Evolutionary conservation across 2,113 vertebrate genomes (phyloP).

Genomic region (Talpa occidentalis): DNA sequence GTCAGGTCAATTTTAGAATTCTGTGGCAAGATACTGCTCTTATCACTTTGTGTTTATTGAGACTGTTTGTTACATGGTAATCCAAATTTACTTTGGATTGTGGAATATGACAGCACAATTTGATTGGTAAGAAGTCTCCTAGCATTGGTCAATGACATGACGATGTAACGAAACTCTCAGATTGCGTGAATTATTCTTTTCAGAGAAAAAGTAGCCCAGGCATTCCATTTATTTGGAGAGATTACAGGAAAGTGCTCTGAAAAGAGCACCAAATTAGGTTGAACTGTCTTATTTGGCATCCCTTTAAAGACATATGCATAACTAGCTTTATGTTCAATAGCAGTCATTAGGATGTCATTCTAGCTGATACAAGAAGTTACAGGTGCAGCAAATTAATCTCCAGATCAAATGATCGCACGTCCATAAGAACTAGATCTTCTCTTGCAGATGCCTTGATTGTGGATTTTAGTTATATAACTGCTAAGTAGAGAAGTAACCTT

Average conservation of each 20-base stretch:
- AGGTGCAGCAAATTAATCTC: slow-evolving; percentile 39
- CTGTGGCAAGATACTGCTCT: slow-evolving; percentile 59
- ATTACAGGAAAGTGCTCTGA: slow-evolving; percentile 36
- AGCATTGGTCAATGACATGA: slow-evolving; percentile 40
- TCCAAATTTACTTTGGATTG: slow-evolving; percentile 36
- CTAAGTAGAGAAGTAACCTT: background rate
- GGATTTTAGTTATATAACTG: background rate
- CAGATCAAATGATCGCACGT: slow-evolving; percentile 33
- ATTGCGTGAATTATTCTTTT: slow-evolving; percentile 46
- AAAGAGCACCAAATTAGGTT: slow-evolving; percentile 42
- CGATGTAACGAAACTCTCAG: slow-evolving; percentile 7
- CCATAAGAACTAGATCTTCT: slow-evolving; percentile 27
- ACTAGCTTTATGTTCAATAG: slow-evolving; percentile 28
- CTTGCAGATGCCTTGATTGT: slow-evolving; percentile 17
- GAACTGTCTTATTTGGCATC: slow-evolving; percentile 49
- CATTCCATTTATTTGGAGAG: slow-evolving; percentile 31
- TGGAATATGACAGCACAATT: background rate
- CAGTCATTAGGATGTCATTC: slow-evolving; percentile 67
- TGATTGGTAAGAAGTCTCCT: background rate
- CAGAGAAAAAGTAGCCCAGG: background rate
- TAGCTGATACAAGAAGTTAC: slow-evolving; percentile 40
- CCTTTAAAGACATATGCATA: slow-evolving; percentile 45
- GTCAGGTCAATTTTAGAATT: slow-evolving; percentile 73
- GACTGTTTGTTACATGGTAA: slow-evolving; percentile 47
- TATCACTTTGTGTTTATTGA: slow-evolving; percentile 65